Percentiles rank a stretch among this genome's conserved stretches.
Evolutionary conservation across 2,888 invertebrate species (phyloP).

Genomic region (Cyaniris semiargus): DNA sequence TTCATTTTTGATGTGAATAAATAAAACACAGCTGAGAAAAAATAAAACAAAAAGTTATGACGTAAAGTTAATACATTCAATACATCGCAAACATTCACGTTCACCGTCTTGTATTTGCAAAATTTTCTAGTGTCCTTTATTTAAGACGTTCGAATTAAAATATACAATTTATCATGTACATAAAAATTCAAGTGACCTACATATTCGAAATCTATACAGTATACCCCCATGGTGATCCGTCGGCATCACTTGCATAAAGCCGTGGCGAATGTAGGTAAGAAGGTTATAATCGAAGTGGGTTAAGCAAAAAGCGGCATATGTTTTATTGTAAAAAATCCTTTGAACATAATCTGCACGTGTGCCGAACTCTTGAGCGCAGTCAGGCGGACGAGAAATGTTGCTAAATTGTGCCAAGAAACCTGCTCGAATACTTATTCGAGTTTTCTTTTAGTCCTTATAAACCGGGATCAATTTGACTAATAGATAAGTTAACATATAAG

Average conservation of each 20-base stretch:
- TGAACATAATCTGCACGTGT: constrained; percentile 76
- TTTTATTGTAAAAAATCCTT: constrained; percentile 77
- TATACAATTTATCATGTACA: background rate
- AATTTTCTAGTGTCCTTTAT: too few relatives aligned
- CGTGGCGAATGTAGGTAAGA: constrained; percentile 79
- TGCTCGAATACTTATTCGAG: background rate
- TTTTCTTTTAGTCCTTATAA: background rate
- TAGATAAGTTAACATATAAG: too few relatives aligned
- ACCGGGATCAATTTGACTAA: background rate
- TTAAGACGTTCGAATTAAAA: too few relatives aligned
- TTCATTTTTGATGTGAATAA: background rate
- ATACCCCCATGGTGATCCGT: constrained; percentile 40
- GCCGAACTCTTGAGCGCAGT: constrained; percentile 56
- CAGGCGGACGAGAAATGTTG: constrained; percentile 45
- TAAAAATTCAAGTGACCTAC: background rate
- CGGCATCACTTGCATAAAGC: constrained; percentile 66
- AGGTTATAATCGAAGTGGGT: constrained; percentile 80
- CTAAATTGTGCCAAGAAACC: background rate
- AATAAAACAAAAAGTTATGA: background rate
- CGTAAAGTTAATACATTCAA: too few relatives aligned
- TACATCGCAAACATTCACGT: too few relatives aligned
- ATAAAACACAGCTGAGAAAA: background rate
- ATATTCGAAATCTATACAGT: background rate
- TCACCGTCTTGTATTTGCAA: too few relatives aligned
- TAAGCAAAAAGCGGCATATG: constrained; percentile 80